A percentile compares a stretch with the other conserved stretches of the same genome.
Evolutionary conservation across 2,888 invertebrate species (phyloP).

Genomic region (Kryphioiulus occultus): DNA sequence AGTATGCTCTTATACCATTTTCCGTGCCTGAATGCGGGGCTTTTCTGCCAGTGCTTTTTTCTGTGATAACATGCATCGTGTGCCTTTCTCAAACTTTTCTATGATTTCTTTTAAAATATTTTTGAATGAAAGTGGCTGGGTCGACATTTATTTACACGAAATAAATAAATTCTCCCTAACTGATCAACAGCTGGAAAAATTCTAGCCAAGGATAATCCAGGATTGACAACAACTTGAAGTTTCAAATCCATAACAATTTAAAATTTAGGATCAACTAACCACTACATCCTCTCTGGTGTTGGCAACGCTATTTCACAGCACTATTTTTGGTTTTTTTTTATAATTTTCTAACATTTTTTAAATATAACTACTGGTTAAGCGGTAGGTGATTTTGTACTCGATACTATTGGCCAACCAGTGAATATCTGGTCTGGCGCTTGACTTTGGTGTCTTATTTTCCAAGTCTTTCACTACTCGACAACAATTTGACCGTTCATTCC

Average conservation of each 20-base stretch:
- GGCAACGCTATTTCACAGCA: neutral
- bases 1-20: neutral
- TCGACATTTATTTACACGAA: neutral
- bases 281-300: no score
- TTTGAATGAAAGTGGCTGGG: neutral
- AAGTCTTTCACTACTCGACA: slow-evolving; percentile 20
- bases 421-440: neutral
- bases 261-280: no score
- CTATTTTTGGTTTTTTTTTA: neutral
- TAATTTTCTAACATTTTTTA: neutral
- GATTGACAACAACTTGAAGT: no score
- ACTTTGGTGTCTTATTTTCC: slow-evolving; percentile 32
- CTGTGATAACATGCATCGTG: neutral
- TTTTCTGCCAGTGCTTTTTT: neutral
- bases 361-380: neutral
- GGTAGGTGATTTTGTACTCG: slow-evolving; percentile 20
- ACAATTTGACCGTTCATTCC: slow-evolving; percentile 11
- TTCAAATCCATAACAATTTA: no score
- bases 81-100: neutral
- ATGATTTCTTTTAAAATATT: neutral
- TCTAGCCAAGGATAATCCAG: no score
- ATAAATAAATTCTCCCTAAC: neutral
- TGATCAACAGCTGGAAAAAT: no score
- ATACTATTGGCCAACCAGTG: neutral
- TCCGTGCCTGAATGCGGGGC: neutral